Evolutionary conservation across 1,140 invertebrate genomes (phyloP).

Genomic region (Pectinophora gossypiella): DNA sequence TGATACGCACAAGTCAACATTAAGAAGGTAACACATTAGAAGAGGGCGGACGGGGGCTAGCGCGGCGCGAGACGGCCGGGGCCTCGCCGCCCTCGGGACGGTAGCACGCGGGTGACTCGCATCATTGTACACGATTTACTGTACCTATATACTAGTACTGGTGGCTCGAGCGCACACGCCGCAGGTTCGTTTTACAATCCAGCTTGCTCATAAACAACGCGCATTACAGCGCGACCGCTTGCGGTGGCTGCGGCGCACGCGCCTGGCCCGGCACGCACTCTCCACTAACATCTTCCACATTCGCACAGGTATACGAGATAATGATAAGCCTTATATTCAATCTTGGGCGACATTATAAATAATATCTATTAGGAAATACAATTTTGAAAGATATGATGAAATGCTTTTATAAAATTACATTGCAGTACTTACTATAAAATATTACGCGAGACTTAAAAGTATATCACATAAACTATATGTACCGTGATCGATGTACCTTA

Average conservation of each 20-base stretch:
- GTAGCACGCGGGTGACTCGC: conserved; percentile 11
- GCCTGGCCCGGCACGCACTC: too few species aligned
- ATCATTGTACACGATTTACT: too few species aligned
- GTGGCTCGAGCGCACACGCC: too few species aligned
- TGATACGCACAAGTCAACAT: conserved; percentile 35
- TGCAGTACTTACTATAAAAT: too few species aligned
- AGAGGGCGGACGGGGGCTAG: conserved; percentile 1
- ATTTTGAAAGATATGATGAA: conserved; percentile 13
- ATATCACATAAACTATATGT: conserved; percentile 15
- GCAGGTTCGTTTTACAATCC: too few species aligned
- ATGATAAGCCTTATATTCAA: too few species aligned
- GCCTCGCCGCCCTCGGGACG: conserved; percentile 15
- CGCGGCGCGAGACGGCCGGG: neutral
- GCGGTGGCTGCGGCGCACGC: too few species aligned
- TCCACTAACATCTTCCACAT: too few species aligned
- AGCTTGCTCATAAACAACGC: too few species aligned
- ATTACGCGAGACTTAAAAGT: neutral
- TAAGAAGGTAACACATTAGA: conserved; percentile 26
- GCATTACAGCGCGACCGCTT: too few species aligned
- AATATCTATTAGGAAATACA: neutral
- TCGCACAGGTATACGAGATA: too few species aligned
- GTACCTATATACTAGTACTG: too few species aligned
- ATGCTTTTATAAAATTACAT: conserved; percentile 1
- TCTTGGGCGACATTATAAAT: neutral
- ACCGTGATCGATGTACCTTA: neutral